Base-by-base conservation (phyloP, 2,888 invertebrate species). In the Drosophila neoperkinsi region DNA sequence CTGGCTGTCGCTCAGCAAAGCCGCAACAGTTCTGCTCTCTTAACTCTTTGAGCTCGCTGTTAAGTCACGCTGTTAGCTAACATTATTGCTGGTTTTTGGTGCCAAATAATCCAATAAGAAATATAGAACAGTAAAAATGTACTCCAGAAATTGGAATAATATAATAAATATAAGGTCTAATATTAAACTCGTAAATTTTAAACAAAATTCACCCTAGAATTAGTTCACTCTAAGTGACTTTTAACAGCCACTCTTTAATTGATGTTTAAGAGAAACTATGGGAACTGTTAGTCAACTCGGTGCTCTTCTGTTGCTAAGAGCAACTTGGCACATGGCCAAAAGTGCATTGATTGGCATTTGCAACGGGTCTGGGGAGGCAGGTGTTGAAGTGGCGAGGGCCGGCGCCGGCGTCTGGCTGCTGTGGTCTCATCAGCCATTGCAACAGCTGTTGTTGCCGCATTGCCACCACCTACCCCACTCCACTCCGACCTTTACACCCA, bases 271-370 rank as follows among this genome's bases (percentile, higher is more conserved):
- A 82, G 80, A 16, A 70, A 28, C 33, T 25, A 13, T 4, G 10
- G 2, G 9, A 6, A 49, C 25, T 49, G 56, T n/a, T 55, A 25
- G 7, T 33, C 43, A 30, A 49, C 21, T 30, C 36, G 11, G 9
- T 56, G 16, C 66, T 66, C 74, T 70, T 55, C 33, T 53, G 51
- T 31, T 21, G 56, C 41, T 58, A 87, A 90, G 90, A 82, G 79
- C 72, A 87, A 84, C 90, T 91, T 91, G 91, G 91, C 91, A 91
- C 90, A 90, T 90, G 90, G 91, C 91, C 91, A 91, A 90, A 79
- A 84, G 74, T 88, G 89, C 87, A 87, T 88, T 88, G 88, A 87
- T 90, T 87, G 90, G 79, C 75, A 74, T 85, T 88, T 76, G 74
- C 71, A 74, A 68, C 77, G 62, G 51, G 73, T 63, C 50, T 53